Evolutionary conservation across 2,888 invertebrate species (phyloP).

Genomic region (Drosophila pegasa): DNA sequence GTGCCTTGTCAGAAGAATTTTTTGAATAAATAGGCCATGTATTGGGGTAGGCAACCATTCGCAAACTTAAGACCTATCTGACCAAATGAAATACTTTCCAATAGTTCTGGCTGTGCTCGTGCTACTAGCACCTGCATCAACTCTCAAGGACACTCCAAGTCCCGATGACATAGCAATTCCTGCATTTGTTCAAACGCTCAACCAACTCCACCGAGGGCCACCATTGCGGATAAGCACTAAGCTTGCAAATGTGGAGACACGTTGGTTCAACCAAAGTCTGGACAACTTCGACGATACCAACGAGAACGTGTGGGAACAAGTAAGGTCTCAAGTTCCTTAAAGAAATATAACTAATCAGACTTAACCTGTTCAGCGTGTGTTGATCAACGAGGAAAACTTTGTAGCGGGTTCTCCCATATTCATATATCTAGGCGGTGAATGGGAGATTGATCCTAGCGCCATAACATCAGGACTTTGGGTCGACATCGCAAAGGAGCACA

Average conservation of each 20-base stretch:
- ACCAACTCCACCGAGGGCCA: slow-evolving; percentile 50
- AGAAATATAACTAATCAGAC: too few relatives aligned
- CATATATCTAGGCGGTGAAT: slow-evolving; percentile 89
- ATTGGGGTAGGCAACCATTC: slow-evolving; percentile 53
- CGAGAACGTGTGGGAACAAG: slow-evolving; percentile 85
- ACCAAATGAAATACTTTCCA: slow-evolving; percentile 49
- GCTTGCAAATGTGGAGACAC: slow-evolving; percentile 51
- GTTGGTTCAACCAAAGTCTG: slow-evolving; percentile 86
- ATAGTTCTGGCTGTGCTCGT: slow-evolving; percentile 35
- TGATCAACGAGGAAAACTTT: slow-evolving; percentile 84
- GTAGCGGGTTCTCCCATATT: slow-evolving; percentile 86
- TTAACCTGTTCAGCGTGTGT: slow-evolving; percentile 81
- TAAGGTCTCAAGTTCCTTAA: slow-evolving; percentile 10
- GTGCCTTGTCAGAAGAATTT: slow-evolving; percentile 4
- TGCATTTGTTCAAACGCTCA: slow-evolving; percentile 39
- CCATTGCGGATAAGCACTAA: slow-evolving; percentile 9
- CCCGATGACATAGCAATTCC: slow-evolving; percentile 20
- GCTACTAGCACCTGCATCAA: slow-evolving; percentile 36
- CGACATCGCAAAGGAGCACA: slow-evolving; percentile 86
- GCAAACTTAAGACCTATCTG: slow-evolving; percentile 37
- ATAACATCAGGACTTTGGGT: slow-evolving; percentile 87
- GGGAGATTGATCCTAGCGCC: slow-evolving; percentile 87
- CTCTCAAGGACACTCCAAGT: slow-evolving; percentile 14
- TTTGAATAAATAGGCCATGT: slow-evolving; percentile 58
- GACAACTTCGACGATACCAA: slow-evolving; percentile 87